Percentiles rank a stretch among this genome's conserved stretches.
Evolutionary conservation across 1,140 invertebrate species (phyloP).

Genomic region (Drosophila baimaii): DNA sequence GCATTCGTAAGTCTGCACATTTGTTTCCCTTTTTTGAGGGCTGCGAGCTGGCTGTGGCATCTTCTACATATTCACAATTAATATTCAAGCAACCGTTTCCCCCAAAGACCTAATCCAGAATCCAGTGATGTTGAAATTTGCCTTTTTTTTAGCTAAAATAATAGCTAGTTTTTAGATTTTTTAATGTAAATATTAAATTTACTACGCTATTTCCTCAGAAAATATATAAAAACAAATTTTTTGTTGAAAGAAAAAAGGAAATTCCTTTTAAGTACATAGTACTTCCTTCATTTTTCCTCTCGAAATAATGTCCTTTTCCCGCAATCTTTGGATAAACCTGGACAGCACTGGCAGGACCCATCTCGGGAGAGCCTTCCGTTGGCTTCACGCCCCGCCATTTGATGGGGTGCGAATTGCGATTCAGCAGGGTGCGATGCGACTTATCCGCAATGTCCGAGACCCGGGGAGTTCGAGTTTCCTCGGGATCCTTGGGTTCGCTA

Average conservation of each 20-base stretch:
- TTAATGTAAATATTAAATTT: too few relatives aligned
- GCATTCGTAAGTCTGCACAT: conserved; percentile 82
- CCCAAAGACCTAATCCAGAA: conserved; percentile 14
- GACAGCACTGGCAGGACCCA: conserved; percentile 15
- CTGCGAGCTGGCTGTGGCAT: neutral
- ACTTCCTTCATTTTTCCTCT: neutral
- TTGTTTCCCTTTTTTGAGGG: conserved; percentile 63
- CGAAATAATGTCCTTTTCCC: neutral
- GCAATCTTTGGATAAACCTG: neutral
- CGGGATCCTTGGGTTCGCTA: conserved; percentile 6
- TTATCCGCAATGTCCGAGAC: conserved; percentile 52
- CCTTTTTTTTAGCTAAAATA: neutral
- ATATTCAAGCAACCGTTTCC: conserved; percentile 79
- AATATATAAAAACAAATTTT: too few relatives aligned
- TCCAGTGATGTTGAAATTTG: neutral
- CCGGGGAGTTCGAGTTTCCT: conserved; percentile 23
- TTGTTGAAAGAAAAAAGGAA: too few relatives aligned
- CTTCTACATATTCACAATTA: conserved; percentile 76
- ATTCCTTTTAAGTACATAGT: too few relatives aligned
- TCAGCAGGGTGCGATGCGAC: conserved; percentile 70
- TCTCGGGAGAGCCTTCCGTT: conserved; percentile 29
- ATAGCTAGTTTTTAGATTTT: neutral
- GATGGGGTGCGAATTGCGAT: conserved; percentile 81
- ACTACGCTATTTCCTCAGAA: too few relatives aligned
- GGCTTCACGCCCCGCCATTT: conserved; percentile 77